A percentile compares a stretch with the other conserved stretches of the same genome.
phyloP scores from a whole-genome alignment of 92 coral and sea anemone species.

The Blastomussa wellsi region DNA sequence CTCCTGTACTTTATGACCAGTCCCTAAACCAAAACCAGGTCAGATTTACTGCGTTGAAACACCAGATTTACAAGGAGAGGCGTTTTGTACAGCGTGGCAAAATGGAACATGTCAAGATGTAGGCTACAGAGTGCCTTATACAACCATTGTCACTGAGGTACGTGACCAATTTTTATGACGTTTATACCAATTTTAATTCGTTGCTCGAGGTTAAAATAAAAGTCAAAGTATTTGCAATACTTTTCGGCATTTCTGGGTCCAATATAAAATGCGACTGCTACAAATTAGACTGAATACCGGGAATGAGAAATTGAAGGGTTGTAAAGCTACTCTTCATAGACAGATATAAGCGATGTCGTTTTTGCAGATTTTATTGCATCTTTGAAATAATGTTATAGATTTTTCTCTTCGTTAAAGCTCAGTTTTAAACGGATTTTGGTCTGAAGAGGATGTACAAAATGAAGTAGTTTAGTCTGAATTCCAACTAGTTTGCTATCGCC shows the following conservation, averaged over 20 bases:
- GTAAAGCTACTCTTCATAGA: too few species aligned
- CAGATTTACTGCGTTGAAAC: constrained; percentile 67
- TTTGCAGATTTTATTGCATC: too few species aligned
- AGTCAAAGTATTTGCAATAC: background rate
- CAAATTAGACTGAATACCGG: background rate
- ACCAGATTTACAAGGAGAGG: constrained; percentile 45
- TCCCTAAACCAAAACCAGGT: constrained; percentile 72
- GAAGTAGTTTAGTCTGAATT: too few species aligned
- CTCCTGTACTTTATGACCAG: too few species aligned
- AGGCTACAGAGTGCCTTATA: constrained; percentile 66
- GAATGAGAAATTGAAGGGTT: background rate
- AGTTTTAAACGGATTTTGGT: too few species aligned
- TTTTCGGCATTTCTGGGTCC: background rate
- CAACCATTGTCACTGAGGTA: constrained; percentile 97
- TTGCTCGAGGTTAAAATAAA: background rate
- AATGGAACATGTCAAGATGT: constrained; percentile 66
- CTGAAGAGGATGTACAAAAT: too few species aligned
- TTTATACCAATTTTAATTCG: background rate
- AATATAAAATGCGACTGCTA: background rate
- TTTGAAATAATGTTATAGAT: too few species aligned
- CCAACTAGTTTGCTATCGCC: too few species aligned
- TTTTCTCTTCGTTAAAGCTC: too few species aligned
- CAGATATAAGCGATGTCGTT: too few species aligned
- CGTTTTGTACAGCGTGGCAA: constrained; percentile 58
- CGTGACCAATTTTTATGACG: background rate